phyloP scores from a whole-genome alignment of 2,797 vertebrate species.

The Ctenosaura bakeri region DNA sequence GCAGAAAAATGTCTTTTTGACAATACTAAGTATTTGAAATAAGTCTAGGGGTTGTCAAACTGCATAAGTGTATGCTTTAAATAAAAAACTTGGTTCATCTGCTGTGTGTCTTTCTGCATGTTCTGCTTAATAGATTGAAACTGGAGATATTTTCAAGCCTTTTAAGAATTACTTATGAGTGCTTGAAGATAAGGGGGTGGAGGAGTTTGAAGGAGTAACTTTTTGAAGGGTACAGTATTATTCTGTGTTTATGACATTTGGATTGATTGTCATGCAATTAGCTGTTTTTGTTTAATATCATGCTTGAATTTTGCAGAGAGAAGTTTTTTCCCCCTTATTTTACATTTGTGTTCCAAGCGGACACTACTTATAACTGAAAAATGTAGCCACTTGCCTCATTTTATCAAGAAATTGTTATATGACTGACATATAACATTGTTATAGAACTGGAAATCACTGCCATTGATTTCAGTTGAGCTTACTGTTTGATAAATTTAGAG shows the following conservation, averaged over 20 bases:
- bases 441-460: not conserved
- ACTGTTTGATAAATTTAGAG: not conserved
- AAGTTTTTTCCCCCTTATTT: not conserved
- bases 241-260: slow-evolving; percentile 1
- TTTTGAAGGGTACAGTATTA: slow-evolving; percentile 20
- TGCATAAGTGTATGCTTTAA: not conserved
- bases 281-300: fast-evolving
- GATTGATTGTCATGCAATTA: not conserved
- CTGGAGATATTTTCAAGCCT: slow-evolving; percentile 4
- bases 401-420: not conserved
- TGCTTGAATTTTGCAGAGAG: not conserved
- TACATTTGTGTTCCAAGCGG: not conserved
- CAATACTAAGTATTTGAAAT: too few species aligned
- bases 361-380: not conserved
- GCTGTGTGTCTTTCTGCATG: not conserved
- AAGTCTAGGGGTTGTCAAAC: not conserved
- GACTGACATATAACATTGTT: not conserved
- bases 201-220: slow-evolving; percentile 24
- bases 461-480: not conserved
- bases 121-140: not conserved
- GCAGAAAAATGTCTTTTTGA: not conserved
- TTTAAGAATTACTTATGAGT: not conserved
- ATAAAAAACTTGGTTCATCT: not conserved
- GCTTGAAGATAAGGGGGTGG: slow-evolving; percentile 12
- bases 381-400: not conserved